phyloP scores from a whole-genome alignment of 2,797 vertebrate genomes.

The Aplochiton taeniatus region DNA sequence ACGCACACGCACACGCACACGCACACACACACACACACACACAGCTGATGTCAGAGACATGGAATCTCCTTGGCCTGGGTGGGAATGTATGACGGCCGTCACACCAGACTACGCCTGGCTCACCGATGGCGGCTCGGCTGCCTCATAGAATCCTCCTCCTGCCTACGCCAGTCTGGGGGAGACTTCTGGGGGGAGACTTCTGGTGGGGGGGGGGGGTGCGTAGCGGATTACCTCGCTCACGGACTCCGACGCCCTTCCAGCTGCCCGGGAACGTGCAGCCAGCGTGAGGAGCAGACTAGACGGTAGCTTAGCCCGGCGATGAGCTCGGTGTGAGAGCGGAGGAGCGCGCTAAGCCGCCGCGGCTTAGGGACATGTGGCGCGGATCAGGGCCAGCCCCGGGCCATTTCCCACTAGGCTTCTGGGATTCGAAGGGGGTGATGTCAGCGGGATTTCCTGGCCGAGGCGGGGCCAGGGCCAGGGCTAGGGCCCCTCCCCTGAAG shows the following conservation, averaged over 20 bases:
- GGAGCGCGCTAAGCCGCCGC: constrained; percentile 40
- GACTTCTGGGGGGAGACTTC: no score
- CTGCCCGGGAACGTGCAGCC: constrained; percentile 49
- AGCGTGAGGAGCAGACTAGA: constrained; percentile 43
- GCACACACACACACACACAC: constrained; percentile 16
- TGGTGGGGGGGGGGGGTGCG: no score
- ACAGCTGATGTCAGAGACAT: constrained; percentile 26
- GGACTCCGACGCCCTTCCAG: constrained; percentile 21
- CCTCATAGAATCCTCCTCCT: no score
- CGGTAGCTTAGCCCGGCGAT: constrained; percentile 40
- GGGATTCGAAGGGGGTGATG: constrained; percentile 56
- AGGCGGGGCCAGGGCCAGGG: constrained; percentile 22
- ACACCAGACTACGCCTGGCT: constrained; percentile 39
- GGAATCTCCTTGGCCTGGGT: constrained; percentile 41
- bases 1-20: constrained; percentile 4
- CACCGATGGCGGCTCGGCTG: constrained; percentile 30
- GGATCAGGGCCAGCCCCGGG: constrained; percentile 46
- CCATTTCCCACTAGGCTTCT: constrained; percentile 51
- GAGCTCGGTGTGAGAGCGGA: constrained; percentile 51
- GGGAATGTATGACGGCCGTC: constrained; percentile 43
- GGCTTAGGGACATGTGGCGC: constrained; percentile 53
- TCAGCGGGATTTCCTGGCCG: constrained; percentile 47
- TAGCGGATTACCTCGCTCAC: no score
- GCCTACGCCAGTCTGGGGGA: no score
- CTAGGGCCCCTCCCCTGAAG: no score